A percentile compares a stretch with the other conserved stretches of the same genome.
Evolutionary conservation across 2,888 invertebrate genomes (phyloP).

Genomic region (Aplocera efformata): DNA sequence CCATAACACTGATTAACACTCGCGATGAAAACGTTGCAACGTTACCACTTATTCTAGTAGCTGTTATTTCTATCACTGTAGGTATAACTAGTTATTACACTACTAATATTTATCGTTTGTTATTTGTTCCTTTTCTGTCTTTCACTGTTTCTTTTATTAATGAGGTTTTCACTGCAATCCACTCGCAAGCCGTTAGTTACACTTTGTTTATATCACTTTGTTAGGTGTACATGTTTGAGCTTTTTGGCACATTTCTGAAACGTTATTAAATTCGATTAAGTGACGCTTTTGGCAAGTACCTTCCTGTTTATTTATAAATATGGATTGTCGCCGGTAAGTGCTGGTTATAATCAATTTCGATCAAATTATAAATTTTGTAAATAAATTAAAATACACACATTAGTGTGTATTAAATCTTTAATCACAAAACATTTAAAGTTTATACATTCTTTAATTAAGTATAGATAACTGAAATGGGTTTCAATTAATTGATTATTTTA

Average conservation of each 20-base stretch:
- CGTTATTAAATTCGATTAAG: conserved; percentile 28
- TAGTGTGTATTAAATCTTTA: too few species aligned
- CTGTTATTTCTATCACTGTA: too few species aligned
- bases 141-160: conserved; percentile 7
- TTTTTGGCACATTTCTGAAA: conserved; percentile 24
- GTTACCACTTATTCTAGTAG: too few species aligned
- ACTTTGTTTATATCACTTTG: conserved; percentile 11
- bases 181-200: conserved; percentile 5
- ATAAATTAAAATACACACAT: too few species aligned
- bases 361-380: too few species aligned
- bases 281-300: conserved; percentile 37
- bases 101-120: neutral
- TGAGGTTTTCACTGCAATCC: conserved; percentile 13
- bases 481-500: too few species aligned
- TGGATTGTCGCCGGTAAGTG: conserved; percentile 33
- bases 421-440: too few species aligned
- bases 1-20: conserved; percentile 19
- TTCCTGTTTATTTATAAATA: conserved; percentile 22
- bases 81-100: too few species aligned
- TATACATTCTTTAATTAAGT: too few species aligned
- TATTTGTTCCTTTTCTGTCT: neutral
- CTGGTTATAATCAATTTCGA: conserved; percentile 23
- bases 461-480: too few species aligned
- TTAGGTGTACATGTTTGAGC: conserved; percentile 2
- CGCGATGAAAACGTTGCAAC: conserved; percentile 3